phyloP scores from a whole-genome alignment of 1,140 invertebrate genomes.

The Batillaria attramentaria region DNA sequence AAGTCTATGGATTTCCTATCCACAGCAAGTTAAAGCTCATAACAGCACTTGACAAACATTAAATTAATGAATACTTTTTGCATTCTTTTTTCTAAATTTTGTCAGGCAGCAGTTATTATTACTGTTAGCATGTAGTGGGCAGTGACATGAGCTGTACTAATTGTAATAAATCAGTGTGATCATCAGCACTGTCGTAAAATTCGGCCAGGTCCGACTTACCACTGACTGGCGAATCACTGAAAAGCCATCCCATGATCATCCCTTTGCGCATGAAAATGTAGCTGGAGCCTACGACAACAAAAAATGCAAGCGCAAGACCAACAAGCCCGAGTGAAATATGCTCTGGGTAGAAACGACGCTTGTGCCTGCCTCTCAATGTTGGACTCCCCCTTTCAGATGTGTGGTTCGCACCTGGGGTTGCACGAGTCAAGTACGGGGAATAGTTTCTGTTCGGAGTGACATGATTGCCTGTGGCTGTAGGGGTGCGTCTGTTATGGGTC shows the following conservation, averaged over 20 bases:
- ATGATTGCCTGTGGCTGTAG: constrained; percentile 23
- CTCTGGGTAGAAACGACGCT: constrained; percentile 34
- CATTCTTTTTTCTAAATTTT: no score
- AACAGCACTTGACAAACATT: not conserved
- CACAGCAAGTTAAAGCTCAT: not conserved
- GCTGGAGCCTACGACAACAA: constrained; percentile 36
- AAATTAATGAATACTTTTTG: no score
- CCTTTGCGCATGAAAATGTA: constrained; percentile 40
- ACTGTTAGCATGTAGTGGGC: no score
- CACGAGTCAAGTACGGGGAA: constrained; percentile 19
- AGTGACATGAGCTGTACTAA: no score
- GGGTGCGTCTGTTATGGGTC: constrained; percentile 5
- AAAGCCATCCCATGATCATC: constrained; percentile 36
- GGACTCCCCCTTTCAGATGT: constrained; percentile 23
- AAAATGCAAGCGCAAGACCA: constrained; percentile 48
- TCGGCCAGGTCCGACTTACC: not conserved
- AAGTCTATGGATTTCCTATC: not conserved
- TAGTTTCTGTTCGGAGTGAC: constrained; percentile 23
- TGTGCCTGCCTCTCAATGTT: constrained; percentile 8
- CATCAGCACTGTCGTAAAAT: not conserved
- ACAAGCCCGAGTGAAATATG: constrained; percentile 51
- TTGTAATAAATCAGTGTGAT: no score
- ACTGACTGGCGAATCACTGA: not conserved
- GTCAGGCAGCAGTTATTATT: no score
- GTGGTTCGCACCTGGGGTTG: constrained; percentile 4